Conservation (phyloP, 2,888 invertebrate genomes). For the Drosophila kanekoi region DNA sequence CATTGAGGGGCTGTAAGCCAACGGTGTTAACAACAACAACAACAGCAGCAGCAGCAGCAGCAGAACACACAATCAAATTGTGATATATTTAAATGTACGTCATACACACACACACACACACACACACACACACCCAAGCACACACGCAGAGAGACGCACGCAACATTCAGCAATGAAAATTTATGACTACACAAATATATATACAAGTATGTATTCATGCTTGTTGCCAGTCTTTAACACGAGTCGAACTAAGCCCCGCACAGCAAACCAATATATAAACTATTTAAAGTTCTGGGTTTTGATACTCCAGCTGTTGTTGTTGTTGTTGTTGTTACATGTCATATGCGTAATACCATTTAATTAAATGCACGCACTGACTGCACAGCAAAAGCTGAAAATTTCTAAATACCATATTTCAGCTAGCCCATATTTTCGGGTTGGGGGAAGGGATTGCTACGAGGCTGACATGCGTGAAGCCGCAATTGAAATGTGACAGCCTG, state of each 20-base stretch:
- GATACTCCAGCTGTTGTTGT: constrained; percentile 16
- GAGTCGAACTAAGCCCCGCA: constrained; percentile 7
- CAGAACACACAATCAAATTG: constrained; percentile 40
- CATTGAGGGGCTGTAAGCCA: constrained; percentile 28
- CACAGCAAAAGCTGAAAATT: constrained; percentile 32
- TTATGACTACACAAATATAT: constrained; percentile 26
- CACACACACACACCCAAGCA: not conserved
- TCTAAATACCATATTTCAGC: constrained; percentile 45
- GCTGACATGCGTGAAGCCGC: not conserved
- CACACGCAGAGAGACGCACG: not conserved
- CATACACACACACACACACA: constrained; percentile 9
- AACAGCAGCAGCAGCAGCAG: constrained; percentile 25
- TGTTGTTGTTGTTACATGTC: constrained; percentile 24
- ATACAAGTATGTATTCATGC: constrained; percentile 26
- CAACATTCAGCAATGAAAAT: constrained; percentile 25
- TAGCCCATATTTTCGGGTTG: not conserved
- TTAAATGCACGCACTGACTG: constrained; percentile 54
- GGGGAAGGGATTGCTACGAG: not conserved
- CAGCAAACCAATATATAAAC: constrained; percentile 11
- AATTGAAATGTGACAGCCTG: constrained; percentile 3
- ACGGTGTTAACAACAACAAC: constrained; percentile 53
- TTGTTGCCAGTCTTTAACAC: constrained; percentile 28
- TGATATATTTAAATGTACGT: constrained; percentile 54
- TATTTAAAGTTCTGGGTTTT: constrained; percentile 23
- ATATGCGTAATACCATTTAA: constrained; percentile 50